phyloP scores from a whole-genome alignment of 1,140 invertebrate genomes.

The Ceratosolen fusciceps region DNA sequence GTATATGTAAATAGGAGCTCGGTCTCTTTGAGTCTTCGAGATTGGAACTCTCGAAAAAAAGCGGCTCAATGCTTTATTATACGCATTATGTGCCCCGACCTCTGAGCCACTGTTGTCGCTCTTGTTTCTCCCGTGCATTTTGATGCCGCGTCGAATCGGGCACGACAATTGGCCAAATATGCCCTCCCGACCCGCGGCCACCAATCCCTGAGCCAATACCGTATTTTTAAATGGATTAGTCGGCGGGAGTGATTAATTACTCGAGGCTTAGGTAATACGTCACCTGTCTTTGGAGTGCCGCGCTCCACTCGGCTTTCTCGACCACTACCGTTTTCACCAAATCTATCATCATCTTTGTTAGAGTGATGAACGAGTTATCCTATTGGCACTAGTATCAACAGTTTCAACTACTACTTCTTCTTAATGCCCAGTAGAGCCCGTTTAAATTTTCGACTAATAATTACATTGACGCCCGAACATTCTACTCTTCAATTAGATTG shows the following conservation, averaged over 20 bases:
- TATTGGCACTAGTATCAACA: background rate
- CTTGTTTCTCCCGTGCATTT: constrained; percentile 60
- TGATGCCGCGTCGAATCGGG: constrained; percentile 65
- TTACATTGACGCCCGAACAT: background rate
- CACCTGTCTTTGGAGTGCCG: background rate
- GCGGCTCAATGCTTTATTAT: background rate
- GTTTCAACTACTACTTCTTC: background rate
- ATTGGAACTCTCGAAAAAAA: constrained; percentile 11
- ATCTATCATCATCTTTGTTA: background rate
- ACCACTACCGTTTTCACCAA: background rate
- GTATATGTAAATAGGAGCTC: constrained; percentile 15
- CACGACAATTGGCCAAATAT: constrained; percentile 68
- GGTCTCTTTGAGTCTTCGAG: background rate
- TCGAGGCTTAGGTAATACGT: background rate
- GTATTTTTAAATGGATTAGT: background rate
- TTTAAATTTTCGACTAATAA: background rate
- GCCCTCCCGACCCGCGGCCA: too few relatives aligned
- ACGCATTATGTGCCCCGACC: background rate
- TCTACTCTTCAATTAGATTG: background rate
- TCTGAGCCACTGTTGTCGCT: constrained; percentile 41
- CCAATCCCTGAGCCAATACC: background rate
- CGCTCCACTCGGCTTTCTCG: background rate
- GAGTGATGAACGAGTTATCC: background rate
- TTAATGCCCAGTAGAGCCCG: too few relatives aligned
- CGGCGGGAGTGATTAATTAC: background rate